phyloP scores from a whole-genome alignment of 2,113 vertebrate genomes.

The Istiophorus platypterus region DNA sequence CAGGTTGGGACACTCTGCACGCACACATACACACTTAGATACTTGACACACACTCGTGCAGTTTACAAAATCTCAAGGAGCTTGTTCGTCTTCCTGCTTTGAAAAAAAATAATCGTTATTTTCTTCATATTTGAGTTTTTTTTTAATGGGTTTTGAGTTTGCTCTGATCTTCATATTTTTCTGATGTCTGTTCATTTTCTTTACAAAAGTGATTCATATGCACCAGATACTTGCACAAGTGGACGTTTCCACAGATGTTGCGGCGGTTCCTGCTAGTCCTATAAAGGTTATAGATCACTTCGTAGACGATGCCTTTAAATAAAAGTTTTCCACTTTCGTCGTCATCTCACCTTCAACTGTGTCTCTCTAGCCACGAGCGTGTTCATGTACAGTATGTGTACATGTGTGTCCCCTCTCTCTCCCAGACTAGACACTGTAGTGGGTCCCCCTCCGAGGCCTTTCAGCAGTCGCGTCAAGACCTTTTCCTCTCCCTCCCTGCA shows the following conservation, averaged over 20 bases:
- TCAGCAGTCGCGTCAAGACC: slow-evolving; percentile 81
- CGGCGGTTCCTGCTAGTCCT: not conserved
- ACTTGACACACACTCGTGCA: not conserved
- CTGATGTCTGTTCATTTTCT: not conserved
- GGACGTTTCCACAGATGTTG: not conserved
- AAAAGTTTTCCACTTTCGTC: not conserved
- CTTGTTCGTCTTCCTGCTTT: not conserved
- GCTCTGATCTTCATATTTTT: not conserved
- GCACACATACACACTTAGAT: not conserved
- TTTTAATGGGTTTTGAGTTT: not conserved
- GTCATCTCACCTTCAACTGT: not conserved
- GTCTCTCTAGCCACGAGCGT: slow-evolving; percentile 16
- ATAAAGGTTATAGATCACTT: not conserved
- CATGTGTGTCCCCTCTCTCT: slow-evolving; percentile 64
- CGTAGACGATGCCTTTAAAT: not conserved
- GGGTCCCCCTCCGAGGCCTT: slow-evolving; percentile 79
- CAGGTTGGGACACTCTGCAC: slow-evolving; percentile 84
- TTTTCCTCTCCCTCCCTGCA: slow-evolving; percentile 85
- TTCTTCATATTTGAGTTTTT: not conserved
- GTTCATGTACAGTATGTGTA: slow-evolving; percentile 31
- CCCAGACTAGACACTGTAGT: slow-evolving; percentile 86
- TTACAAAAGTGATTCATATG: not conserved
- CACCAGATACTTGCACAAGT: not conserved
- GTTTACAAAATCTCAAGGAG: not conserved
- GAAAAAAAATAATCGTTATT: not conserved